These are phyloP conservation scores for Lasioglossum pauxillum DNA, from an alignment of 2,888 invertebrate genomes.

Conservation along the genomic window DNA sequence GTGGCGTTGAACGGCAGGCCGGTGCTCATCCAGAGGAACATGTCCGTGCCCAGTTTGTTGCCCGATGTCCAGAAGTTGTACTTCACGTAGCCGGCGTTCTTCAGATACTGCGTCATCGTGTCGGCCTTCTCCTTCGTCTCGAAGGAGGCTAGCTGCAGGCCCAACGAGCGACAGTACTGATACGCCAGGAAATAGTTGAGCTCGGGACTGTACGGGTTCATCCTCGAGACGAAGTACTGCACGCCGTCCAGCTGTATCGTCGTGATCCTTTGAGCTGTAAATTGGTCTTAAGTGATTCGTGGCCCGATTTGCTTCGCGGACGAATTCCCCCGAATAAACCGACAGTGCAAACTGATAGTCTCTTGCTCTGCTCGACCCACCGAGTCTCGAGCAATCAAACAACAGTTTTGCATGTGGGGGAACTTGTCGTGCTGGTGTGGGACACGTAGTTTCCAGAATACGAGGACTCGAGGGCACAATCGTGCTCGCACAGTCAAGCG, in stretches of 20 bases:
- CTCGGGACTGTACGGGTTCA: constrained; percentile 95
- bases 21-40: constrained; percentile 96
- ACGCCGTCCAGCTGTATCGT: constrained; percentile 94
- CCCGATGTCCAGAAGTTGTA: constrained; percentile 96
- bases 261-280: constrained; percentile 93
- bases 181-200: constrained; percentile 94
- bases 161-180: constrained; percentile 94
- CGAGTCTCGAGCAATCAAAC: not conserved
- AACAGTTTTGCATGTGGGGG: not conserved
- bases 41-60: constrained; percentile 93
- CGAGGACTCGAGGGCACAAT: too few species aligned
- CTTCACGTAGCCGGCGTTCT: constrained; percentile 93
- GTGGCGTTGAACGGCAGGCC: constrained; percentile 94
- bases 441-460: not conserved
- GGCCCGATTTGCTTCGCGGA: not conserved
- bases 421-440: not conserved
- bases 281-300: constrained; percentile 19
- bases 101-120: constrained; percentile 92
- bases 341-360: not conserved
- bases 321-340: not conserved
- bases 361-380: not conserved
- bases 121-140: constrained; percentile 95
- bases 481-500: too few species aligned
- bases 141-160: constrained; percentile 93
- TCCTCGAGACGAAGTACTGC: constrained; percentile 93